Evolutionary conservation across 2,113 vertebrate genomes (phyloP), one percentile per base, ranked within the genome.

Genomic region (Bambusicola thoracicus): DNA sequence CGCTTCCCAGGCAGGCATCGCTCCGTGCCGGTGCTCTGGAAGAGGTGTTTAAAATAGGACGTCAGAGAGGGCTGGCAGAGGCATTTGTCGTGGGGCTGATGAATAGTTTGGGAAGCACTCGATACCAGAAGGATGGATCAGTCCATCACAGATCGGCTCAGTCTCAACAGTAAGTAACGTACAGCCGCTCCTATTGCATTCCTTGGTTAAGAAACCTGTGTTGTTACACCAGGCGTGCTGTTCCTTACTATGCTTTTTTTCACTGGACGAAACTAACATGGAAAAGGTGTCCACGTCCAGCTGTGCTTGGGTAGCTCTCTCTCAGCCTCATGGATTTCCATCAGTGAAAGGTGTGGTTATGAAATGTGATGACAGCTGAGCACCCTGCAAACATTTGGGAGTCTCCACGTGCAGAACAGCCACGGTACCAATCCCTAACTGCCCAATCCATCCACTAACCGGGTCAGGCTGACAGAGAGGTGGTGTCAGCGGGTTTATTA

Each of bases 1-100:
- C 34, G 62, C 62, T 63, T 92, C 69, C 90, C 89, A 85, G 87
- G 81, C 67, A 83, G 56, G 49, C 30, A 3, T n/a, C 87, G 74
- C 97, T 38, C 72, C 70, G 92, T 74, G 53, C 91, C 36, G 13
- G 8, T 66, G 94, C 95, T 73, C 65, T 34, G 76, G 70, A 44
- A 92, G 96, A 92, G 78, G 96, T 79, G 90, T 97, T 97, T 98
- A 97, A 97, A 97, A 97, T 92, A 92, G 89, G 96, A 73, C 84
- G 97, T 98, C 96, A 96, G 98, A 96, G 81, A 49, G 40, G 86
- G 94, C 94, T 95, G 97, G 98, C 98, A 97, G 98, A 96, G 96
- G 97, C 94, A 92, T 98, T 97, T 97, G 98, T 98, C 75, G 94
- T 92, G 72, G 95, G 93, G 96, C 97, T 98, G 98, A 98, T 97